Conservation (phyloP, 2,888 invertebrate species). For the Cryptophagus acutangulus region DNA sequence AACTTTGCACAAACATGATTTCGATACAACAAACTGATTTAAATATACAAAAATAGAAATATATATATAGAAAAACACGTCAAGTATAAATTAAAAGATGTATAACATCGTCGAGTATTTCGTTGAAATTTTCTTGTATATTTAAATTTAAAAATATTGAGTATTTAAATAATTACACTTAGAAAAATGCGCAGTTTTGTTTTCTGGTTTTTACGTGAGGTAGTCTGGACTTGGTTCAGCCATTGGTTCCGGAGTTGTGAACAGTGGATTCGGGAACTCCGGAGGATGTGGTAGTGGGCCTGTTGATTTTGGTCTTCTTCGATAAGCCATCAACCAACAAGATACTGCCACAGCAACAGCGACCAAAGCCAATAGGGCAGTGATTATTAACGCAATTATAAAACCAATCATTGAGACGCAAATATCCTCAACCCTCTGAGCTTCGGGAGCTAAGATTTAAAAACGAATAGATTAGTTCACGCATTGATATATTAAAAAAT, state of each 20-base stretch:
- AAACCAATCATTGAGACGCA: constrained; percentile 92
- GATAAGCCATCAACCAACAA: constrained; percentile 92
- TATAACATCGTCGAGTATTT: constrained; percentile 37
- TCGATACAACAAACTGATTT: too few relatives aligned
- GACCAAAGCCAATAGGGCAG: constrained; percentile 84
- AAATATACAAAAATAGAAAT: constrained; percentile 19
- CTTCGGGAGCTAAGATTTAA: constrained; percentile 48
- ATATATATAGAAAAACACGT: too few relatives aligned
- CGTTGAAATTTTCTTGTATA: too few relatives aligned
- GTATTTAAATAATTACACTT: constrained; percentile 8
- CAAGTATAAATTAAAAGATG: too few relatives aligned
- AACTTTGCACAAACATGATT: too few relatives aligned
- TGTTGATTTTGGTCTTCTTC: constrained; percentile 78
- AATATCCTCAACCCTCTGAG: constrained; percentile 70
- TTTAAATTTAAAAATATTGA: too few relatives aligned
- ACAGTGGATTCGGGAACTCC: constrained; percentile 91
- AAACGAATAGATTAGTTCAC: too few relatives aligned
- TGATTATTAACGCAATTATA: constrained; percentile 86
- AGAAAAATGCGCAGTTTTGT: constrained; percentile 10
- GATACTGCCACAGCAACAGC: constrained; percentile 93
- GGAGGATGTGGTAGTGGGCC: constrained; percentile 92
- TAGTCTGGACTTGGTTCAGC: constrained; percentile 81
- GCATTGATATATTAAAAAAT: background rate
- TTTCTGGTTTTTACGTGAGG: constrained; percentile 56
- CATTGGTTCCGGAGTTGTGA: constrained; percentile 75